Evolutionary conservation across 2,888 invertebrate genomes (phyloP).

Genomic region (Chouioia cunea): DNA sequence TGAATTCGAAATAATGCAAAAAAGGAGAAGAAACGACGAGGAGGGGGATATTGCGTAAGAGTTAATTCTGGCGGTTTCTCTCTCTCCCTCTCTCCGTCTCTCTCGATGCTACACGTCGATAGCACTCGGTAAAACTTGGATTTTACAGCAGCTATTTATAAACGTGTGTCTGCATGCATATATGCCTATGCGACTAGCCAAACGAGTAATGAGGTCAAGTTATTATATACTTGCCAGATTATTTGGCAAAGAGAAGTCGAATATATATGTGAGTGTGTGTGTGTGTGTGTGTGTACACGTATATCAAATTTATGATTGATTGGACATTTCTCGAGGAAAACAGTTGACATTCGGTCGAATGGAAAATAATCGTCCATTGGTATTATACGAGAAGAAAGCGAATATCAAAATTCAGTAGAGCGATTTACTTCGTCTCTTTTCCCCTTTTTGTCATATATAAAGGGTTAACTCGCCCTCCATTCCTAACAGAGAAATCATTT

Average conservation of each 20-base stretch:
- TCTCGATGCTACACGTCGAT: constrained; percentile 43
- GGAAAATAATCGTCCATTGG: constrained; percentile 19
- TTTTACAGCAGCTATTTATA: constrained; percentile 34
- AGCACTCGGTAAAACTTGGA: constrained; percentile 42
- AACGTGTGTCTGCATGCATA: background rate
- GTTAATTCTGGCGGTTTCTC: constrained; percentile 31
- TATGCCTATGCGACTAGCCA: background rate
- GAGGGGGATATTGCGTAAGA: background rate
- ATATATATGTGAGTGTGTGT: background rate
- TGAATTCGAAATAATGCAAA: constrained; percentile 47
- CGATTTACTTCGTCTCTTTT: no score
- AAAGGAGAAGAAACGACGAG: constrained; percentile 38
- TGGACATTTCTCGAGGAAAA: no score
- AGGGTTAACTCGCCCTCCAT: constrained; percentile 21
- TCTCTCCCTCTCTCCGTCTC: background rate
- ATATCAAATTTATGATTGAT: no score
- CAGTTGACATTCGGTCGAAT: constrained; percentile 10
- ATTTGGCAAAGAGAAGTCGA: background rate
- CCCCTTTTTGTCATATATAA: no score
- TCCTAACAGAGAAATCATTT: no score
- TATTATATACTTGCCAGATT: no score
- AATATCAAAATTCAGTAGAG: constrained; percentile 14
- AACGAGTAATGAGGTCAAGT: constrained; percentile 37
- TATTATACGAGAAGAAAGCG: constrained; percentile 3
- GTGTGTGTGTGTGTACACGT: no score